phyloP scores from a whole-genome alignment of 2,888 invertebrate genomes.

The Phrixothrix hirtus region DNA sequence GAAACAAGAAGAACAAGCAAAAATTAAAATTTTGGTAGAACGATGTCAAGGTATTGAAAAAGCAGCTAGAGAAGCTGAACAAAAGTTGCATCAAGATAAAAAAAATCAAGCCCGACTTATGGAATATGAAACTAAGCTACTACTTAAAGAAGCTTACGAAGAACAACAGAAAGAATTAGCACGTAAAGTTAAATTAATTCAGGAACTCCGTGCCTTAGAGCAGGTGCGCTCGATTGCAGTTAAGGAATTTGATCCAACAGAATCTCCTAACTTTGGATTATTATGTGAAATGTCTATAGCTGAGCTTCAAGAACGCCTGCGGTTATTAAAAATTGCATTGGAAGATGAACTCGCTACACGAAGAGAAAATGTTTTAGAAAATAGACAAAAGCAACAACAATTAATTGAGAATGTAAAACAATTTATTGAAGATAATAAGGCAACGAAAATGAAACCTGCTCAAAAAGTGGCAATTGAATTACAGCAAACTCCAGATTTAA shows the following conservation, averaged over 20 bases:
- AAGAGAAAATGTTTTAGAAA: slow-evolving; percentile 55
- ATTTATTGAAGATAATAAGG: slow-evolving; percentile 53
- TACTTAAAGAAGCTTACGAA: slow-evolving; percentile 43
- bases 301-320: slow-evolving; percentile 63
- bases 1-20: slow-evolving; percentile 58
- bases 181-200: slow-evolving; percentile 52
- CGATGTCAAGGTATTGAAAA: slow-evolving; percentile 56
- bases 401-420: slow-evolving; percentile 58
- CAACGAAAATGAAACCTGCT: slow-evolving; percentile 44
- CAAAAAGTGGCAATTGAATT: slow-evolving; percentile 36
- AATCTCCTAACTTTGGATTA: slow-evolving; percentile 62
- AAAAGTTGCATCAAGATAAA: slow-evolving; percentile 60
- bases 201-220: slow-evolving; percentile 53
- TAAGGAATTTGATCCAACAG: slow-evolving; percentile 62
- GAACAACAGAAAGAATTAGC: slow-evolving; percentile 50
- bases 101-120: slow-evolving; percentile 56
- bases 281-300: slow-evolving; percentile 69
- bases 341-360: slow-evolving; percentile 61
- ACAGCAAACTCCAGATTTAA: slow-evolving; percentile 56
- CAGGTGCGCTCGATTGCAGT: slow-evolving; percentile 46
- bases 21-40: slow-evolving; percentile 58
- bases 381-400: slow-evolving; percentile 56
- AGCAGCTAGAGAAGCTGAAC: slow-evolving; percentile 59
- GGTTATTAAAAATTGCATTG: slow-evolving; percentile 58
- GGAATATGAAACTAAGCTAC: slow-evolving; percentile 58